Percentiles rank a stretch among this genome's conserved stretches.
phyloP scores from a whole-genome alignment of 1,140 invertebrate genomes.

The Platyura marginata region DNA sequence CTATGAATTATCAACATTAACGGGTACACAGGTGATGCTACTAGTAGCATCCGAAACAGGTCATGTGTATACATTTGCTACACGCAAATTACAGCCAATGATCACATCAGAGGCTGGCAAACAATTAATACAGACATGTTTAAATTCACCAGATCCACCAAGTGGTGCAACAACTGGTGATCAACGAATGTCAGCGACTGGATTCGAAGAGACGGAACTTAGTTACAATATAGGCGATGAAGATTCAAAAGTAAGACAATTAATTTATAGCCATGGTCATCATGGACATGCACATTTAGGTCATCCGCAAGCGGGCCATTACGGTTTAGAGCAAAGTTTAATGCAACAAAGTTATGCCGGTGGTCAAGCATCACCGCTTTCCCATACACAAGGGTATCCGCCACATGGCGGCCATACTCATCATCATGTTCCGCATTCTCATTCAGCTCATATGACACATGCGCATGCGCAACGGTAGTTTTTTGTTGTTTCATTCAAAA shows the following conservation, averaged over 20 bases:
- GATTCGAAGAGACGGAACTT: conserved; percentile 95
- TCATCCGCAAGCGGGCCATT: conserved; percentile 22
- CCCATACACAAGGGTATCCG: conserved; percentile 20
- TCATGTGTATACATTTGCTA: conserved; percentile 99
- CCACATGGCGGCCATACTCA: conserved; percentile 16
- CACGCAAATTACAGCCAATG: conserved; percentile 97
- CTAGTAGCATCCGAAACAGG: conserved; percentile 91
- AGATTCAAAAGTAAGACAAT: conserved; percentile 90
- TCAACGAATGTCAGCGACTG: conserved; percentile 94
- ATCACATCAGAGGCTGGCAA: conserved; percentile 98
- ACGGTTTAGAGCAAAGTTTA: conserved; percentile 22
- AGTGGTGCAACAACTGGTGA: conserved; percentile 51
- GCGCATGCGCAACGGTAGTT: conserved; percentile 21
- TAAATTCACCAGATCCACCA: conserved; percentile 92
- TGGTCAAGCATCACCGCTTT: conserved; percentile 25
- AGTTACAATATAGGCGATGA: conserved; percentile 91
- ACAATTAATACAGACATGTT: conserved; percentile 93
- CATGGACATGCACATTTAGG: conserved; percentile 31
- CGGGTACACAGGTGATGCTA: conserved; percentile 97
- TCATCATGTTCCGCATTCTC: conserved; percentile 21
- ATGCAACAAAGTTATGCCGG: conserved; percentile 24
- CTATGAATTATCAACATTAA: conserved; percentile 96
- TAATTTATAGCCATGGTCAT: conserved; percentile 64
- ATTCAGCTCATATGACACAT: conserved; percentile 18
- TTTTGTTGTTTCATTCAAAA: no score